These are phyloP conservation scores for Eudyptes chrysolophus DNA, from an alignment of 2,113 vertebrate species.

Conservation along the genomic window DNA sequence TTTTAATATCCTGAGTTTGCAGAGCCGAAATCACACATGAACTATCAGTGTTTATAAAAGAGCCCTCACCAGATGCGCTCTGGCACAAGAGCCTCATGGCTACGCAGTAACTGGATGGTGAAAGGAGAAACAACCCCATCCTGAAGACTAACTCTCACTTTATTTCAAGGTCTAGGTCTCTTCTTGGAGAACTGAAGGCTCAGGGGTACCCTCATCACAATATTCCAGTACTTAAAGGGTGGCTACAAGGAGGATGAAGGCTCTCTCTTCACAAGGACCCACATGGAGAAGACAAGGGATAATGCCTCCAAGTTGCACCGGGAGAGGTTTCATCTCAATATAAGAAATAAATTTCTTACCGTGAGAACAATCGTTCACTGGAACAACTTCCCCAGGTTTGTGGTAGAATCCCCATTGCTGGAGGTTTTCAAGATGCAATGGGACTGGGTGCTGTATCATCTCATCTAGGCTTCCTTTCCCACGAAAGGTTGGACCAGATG, in stretches of 20 bases:
- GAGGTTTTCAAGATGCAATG: rapidly evolving
- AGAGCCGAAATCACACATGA: background rate
- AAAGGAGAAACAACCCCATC: background rate
- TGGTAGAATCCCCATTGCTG: background rate
- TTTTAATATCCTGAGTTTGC: background rate
- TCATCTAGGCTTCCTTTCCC: background rate
- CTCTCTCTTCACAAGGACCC: background rate
- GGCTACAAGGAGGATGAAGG: background rate
- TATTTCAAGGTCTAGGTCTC: background rate
- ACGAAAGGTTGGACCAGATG: rapidly evolving
- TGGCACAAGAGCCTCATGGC: background rate
- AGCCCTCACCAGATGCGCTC: too few relatives aligned
- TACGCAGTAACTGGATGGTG: background rate
- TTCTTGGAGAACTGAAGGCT: background rate
- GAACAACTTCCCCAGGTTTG: rapidly evolving
- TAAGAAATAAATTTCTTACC: background rate
- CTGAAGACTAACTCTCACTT: background rate
- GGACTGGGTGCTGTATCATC: background rate
- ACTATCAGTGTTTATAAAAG: background rate
- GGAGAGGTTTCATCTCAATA: background rate
- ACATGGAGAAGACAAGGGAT: background rate
- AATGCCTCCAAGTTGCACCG: background rate
- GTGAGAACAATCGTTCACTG: background rate
- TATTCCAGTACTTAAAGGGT: background rate
- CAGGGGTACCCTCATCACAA: background rate